phyloP scores from a whole-genome alignment of 2,888 invertebrate genomes.

The Rotaria macrura region DNA sequence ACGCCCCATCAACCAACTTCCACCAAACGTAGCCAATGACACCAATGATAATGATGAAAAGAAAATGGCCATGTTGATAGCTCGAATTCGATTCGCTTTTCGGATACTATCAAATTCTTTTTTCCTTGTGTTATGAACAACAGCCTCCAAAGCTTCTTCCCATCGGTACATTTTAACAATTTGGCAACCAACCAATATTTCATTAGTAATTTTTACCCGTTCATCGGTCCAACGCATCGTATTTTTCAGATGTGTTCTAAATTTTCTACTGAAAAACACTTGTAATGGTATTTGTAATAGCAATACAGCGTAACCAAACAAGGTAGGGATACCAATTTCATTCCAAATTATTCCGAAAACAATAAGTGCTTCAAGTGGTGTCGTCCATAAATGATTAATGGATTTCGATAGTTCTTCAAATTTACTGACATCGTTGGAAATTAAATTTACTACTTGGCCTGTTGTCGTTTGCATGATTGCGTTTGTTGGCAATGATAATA shows the following conservation, averaged over 20 bases:
- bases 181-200: slow-evolving; percentile 80
- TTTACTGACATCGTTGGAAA: slow-evolving; percentile 52
- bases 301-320: neutral
- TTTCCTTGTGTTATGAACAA: slow-evolving; percentile 63
- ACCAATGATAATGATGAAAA: no score
- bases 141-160: slow-evolving; percentile 53
- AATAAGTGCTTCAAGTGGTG: slow-evolving; percentile 3
- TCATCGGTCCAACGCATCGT: slow-evolving; percentile 56
- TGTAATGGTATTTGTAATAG: slow-evolving; percentile 35
- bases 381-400: slow-evolving; percentile 16
- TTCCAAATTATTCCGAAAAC: neutral
- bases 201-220: slow-evolving; percentile 81
- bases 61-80: no score
- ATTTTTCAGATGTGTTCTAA: neutral
- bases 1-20: no score
- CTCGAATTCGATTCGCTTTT: no score
- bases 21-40: no score
- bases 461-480: slow-evolving; percentile 73
- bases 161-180: slow-evolving; percentile 25
- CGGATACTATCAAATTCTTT: no score
- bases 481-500: slow-evolving; percentile 37
- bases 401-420: slow-evolving; percentile 58
- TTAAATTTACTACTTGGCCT: slow-evolving; percentile 82
- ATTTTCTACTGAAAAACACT: slow-evolving; percentile 4
- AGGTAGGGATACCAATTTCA: slow-evolving; percentile 15